phyloP scores from a whole-genome alignment of 2,888 invertebrate species.

The Rosalia funebris region DNA sequence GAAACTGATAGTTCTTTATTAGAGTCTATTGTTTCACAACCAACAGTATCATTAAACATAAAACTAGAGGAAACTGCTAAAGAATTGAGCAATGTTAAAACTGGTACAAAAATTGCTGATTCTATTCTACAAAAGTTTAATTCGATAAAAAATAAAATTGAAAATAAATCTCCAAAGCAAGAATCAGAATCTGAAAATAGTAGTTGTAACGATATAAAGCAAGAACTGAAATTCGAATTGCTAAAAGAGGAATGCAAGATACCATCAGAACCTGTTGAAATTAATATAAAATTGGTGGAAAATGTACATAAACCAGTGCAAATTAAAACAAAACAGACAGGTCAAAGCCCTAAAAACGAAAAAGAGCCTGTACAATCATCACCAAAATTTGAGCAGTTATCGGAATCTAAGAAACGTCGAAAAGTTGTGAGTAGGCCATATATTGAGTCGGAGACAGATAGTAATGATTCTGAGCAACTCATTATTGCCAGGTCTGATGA shows the following conservation, averaged over 20 bases:
- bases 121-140: conserved; percentile 61
- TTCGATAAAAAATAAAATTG: conserved; percentile 56
- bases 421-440: conserved; percentile 63
- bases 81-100: conserved; percentile 59
- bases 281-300: conserved; percentile 22
- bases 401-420: conserved; percentile 53
- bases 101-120: conserved; percentile 62
- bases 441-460: conserved; percentile 71
- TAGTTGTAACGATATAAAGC: conserved; percentile 26
- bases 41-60: conserved; percentile 45
- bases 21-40: conserved; percentile 57
- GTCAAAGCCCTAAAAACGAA: conserved; percentile 26
- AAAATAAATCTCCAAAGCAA: conserved; percentile 47
- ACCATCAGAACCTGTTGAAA: conserved; percentile 30
- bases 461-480: conserved; percentile 73
- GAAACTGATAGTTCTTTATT: conserved; percentile 60
- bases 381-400: conserved; percentile 28
- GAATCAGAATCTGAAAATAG: conserved; percentile 47
- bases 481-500: conserved; percentile 68
- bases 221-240: conserved; percentile 28
- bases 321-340: conserved; percentile 9
- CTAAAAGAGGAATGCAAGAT: conserved; percentile 28
- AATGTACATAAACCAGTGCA: conserved; percentile 12
- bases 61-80: conserved; percentile 58
- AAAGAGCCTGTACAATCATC: conserved; percentile 32